These are phyloP conservation scores for Saiga tatarica DNA, from an alignment of 2,113 vertebrate species.

Conservation along the genomic window DNA sequence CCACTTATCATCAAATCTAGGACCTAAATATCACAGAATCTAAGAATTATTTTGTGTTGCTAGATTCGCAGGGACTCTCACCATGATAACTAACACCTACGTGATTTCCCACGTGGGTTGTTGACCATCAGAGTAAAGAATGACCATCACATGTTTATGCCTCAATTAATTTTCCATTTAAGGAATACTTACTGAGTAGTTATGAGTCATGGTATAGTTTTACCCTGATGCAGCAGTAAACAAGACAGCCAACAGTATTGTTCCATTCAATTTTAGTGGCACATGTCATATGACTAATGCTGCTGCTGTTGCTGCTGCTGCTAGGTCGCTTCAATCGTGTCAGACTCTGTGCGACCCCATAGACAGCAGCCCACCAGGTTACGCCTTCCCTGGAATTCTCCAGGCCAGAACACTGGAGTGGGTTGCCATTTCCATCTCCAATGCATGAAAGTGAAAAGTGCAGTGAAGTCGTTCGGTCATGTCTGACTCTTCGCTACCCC, in stretches of 20 bases:
- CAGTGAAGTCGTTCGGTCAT: too few relatives aligned
- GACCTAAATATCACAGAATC: background rate
- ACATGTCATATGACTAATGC: background rate
- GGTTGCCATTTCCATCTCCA: too few relatives aligned
- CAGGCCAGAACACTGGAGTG: too few relatives aligned
- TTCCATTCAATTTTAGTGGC: background rate
- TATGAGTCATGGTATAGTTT: background rate
- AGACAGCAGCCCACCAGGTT: too few relatives aligned
- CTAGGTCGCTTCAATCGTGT: too few relatives aligned
- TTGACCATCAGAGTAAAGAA: background rate
- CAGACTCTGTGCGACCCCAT: too few relatives aligned
- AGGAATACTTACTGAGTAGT: background rate
- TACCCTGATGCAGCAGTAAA: background rate
- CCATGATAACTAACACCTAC: background rate
- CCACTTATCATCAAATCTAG: background rate
- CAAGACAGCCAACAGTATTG: background rate
- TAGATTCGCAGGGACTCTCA: background rate
- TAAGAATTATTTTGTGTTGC: background rate
- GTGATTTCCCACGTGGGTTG: background rate
- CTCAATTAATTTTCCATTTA: background rate
- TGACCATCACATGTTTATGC: background rate
- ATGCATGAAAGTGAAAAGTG: too few relatives aligned
- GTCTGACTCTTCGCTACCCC: fast-evolving
- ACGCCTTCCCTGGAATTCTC: fast-evolving
- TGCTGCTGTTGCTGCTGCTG: background rate